These are phyloP conservation scores for Pristionchus entomophagus DNA, from an alignment of 2,888 invertebrate species.

Conservation along the genomic window DNA sequence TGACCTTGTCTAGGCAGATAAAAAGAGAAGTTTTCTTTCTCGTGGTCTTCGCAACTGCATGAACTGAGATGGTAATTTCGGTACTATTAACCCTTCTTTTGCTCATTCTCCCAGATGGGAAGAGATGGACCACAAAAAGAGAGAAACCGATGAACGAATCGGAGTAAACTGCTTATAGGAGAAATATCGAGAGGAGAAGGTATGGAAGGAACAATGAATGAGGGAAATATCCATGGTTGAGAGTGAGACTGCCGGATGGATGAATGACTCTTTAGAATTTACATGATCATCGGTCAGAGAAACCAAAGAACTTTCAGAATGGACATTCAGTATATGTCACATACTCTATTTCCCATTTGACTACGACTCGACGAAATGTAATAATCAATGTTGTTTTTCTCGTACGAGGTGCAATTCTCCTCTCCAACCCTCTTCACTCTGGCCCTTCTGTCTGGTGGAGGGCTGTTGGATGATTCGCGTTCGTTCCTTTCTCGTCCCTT, in stretches of 20 bases:
- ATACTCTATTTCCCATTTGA: too few relatives aligned
- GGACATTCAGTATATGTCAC: too few relatives aligned
- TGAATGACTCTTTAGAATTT: too few relatives aligned
- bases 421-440: background rate
- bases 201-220: background rate
- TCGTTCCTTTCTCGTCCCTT: background rate
- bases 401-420: too few relatives aligned
- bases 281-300: too few relatives aligned
- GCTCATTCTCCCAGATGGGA: background rate
- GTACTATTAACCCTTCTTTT: too few relatives aligned
- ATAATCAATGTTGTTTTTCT: too few relatives aligned
- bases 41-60: background rate
- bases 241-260: too few relatives aligned
- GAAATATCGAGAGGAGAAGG: background rate
- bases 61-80: background rate
- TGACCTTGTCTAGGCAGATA: background rate
- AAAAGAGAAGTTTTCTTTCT: constrained; percentile 11
- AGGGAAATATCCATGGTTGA: too few relatives aligned
- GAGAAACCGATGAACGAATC: constrained; percentile 13
- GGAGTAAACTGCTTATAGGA: background rate
- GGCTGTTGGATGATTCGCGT: background rate
- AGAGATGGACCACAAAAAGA: background rate
- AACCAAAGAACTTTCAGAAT: too few relatives aligned
- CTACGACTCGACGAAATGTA: too few relatives aligned
- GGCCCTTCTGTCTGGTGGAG: background rate